Conservation (phyloP, 2,888 invertebrate genomes). For the Lepidonotus clava region DNA sequence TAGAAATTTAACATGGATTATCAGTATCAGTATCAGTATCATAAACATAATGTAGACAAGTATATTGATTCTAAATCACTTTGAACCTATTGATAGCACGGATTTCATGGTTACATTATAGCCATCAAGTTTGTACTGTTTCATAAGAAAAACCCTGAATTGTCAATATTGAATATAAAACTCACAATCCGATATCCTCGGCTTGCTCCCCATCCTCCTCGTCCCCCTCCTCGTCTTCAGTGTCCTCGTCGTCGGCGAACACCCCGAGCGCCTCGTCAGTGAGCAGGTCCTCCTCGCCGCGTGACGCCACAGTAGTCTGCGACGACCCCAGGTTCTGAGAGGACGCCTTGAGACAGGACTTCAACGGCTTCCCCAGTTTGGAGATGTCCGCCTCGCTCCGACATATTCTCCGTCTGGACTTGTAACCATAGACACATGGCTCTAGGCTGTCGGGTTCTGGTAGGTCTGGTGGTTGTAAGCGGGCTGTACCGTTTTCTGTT, state of each 20-base stretch:
- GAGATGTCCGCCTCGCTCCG: conserved; percentile 22
- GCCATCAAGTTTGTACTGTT: neutral
- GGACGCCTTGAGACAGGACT: conserved; percentile 2
- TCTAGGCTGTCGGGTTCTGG: too few species aligned
- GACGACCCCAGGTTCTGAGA: neutral
- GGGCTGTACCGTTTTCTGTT: neutral
- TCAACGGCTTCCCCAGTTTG: neutral
- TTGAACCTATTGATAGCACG: too few species aligned
- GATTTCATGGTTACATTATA: too few species aligned
- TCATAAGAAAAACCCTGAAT: too few species aligned
- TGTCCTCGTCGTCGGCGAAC: conserved; percentile 31
- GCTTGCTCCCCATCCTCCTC: neutral
- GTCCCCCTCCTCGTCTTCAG: neutral
- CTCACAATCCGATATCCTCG: neutral
- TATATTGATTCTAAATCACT: too few species aligned
- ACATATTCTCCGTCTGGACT: neutral
- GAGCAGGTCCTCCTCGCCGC: neutral
- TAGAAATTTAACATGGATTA: too few species aligned
- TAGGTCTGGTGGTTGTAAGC: too few species aligned
- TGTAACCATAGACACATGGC: neutral
- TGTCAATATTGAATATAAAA: neutral
- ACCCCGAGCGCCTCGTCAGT: conserved; percentile 38
- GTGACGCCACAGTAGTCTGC: neutral
- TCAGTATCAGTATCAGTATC: too few species aligned
- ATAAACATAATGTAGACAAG: too few species aligned